phyloP scores from a whole-genome alignment of 2,113 vertebrate species.

The Patagioenas fasciata region DNA sequence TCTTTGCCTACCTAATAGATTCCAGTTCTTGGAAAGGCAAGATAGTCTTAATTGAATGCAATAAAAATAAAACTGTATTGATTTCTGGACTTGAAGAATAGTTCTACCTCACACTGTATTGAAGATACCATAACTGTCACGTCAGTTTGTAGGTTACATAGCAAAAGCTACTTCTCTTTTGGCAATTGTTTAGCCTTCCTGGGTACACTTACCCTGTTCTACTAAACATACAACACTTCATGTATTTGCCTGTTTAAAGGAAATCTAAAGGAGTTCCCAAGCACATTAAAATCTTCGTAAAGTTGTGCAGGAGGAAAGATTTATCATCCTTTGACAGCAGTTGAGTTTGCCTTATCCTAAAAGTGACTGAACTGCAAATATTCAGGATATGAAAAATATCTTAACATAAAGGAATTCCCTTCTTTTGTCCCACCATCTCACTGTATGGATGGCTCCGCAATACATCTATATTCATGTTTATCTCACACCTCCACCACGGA shows the following conservation, averaged over 20 bases:
- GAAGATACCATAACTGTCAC: background rate
- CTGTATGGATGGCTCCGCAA: background rate
- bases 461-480: fast-evolving
- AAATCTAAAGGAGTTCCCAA: background rate
- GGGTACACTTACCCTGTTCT: background rate
- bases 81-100: background rate
- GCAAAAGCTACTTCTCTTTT: background rate
- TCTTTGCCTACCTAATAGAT: too few species aligned
- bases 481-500: background rate
- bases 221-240: background rate
- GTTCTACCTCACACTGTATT: background rate
- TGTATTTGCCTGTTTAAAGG: background rate
- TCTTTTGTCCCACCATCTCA: background rate
- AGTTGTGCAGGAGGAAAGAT: background rate
- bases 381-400: background rate
- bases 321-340: background rate
- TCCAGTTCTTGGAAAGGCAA: background rate
- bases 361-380: background rate
- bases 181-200: background rate
- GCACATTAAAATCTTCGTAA: background rate
- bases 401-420: background rate
- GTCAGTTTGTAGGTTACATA: background rate
- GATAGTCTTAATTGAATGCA: background rate
- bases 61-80: background rate
- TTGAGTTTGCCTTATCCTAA: background rate